Percentiles rank a stretch among this genome's conserved stretches.
Conservation (phyloP, 23 tunicate species). For the Trididemnum nubilum region DNA sequence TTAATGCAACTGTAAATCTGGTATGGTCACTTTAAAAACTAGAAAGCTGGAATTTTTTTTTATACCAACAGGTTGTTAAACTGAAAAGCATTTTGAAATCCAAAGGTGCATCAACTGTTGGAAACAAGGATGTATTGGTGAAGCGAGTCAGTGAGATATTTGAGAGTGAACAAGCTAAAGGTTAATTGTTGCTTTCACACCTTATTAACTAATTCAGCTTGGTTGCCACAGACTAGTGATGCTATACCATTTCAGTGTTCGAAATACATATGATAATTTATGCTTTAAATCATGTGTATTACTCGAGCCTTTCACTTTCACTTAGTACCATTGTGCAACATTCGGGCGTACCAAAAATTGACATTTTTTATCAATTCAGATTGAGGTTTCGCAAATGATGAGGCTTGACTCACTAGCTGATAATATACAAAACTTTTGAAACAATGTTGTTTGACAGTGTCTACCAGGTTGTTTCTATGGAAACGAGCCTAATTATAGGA, state of each 20-base stretch:
- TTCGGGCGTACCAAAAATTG: no score
- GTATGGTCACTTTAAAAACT: no score
- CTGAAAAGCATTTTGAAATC: constrained; percentile 12
- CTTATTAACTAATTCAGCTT: constrained; percentile 41
- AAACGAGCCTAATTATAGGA: no score
- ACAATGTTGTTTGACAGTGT: no score
- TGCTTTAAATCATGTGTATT: neutral
- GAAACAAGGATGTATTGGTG: constrained; percentile 15
- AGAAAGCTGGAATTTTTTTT: no score
- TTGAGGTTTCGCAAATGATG: no score
- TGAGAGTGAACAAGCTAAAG: neutral
- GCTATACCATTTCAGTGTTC: neutral
- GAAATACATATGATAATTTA: neutral
- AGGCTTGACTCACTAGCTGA: no score
- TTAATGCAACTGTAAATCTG: no score
- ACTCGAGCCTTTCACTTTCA: constrained; percentile 1
- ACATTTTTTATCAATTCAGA: no score
- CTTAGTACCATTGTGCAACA: neutral
- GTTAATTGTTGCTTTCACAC: constrained; percentile 25
- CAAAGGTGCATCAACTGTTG: constrained; percentile 13
- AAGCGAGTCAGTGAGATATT: neutral
- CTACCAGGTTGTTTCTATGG: no score
- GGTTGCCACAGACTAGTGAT: constrained; percentile 28
- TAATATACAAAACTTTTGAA: no score
- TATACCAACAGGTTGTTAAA: constrained; percentile 10